phyloP scores from a whole-genome alignment of 2,113 vertebrate genomes.

The Alces alces region DNA sequence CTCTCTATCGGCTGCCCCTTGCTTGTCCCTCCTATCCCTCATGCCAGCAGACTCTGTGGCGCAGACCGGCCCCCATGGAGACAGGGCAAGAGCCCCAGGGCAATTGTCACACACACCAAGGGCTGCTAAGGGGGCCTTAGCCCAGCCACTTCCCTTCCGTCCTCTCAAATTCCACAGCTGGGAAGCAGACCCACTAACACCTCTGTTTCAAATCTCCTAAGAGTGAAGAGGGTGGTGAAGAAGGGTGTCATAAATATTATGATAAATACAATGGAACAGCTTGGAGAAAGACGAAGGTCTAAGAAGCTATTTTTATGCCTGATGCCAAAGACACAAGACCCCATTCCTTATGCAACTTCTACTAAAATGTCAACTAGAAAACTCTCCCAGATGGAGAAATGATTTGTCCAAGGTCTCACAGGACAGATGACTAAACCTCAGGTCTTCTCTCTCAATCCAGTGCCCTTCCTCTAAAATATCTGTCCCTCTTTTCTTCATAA shows the following conservation, averaged over 20 bases:
- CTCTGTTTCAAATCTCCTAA: not conserved
- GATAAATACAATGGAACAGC: not conserved
- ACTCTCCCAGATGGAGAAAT: not conserved
- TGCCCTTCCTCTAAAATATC: not conserved
- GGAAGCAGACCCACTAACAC: not conserved
- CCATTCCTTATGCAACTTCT: not conserved
- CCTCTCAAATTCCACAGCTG: not conserved
- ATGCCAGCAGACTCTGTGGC: not conserved
- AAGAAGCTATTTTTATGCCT: not conserved
- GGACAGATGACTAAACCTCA: not conserved
- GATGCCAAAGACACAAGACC: not conserved
- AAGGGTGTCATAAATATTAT: not conserved
- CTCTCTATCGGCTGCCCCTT: not conserved
- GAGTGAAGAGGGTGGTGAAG: not conserved
- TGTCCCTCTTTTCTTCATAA: not conserved
- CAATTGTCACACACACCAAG: not conserved
- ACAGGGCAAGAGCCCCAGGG: not conserved
- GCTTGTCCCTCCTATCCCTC: not conserved
- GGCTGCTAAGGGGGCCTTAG: not conserved
- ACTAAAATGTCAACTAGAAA: not conserved
- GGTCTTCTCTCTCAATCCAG: not conserved
- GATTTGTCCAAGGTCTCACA: not conserved
- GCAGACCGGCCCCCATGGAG: not conserved
- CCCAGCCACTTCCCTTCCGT: not conserved
- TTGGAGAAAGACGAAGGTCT: not conserved